phyloP scores from a whole-genome alignment of 2,888 invertebrate species.

The Melanostoma mellinum region DNA sequence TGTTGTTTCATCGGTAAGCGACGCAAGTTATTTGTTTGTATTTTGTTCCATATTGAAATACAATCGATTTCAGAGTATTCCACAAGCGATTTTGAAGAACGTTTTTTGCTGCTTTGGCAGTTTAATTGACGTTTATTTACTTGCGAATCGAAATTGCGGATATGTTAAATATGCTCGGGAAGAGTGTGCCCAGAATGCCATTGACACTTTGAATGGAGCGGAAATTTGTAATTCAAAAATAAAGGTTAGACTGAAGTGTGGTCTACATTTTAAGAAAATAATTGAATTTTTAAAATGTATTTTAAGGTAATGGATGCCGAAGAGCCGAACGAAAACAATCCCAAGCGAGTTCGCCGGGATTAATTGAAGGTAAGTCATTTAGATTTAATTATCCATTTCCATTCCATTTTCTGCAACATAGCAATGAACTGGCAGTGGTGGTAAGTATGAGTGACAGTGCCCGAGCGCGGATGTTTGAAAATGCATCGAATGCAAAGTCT shows the following conservation, averaged over 20 bases:
- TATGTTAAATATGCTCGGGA: slow-evolving; percentile 93
- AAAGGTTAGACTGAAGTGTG: slow-evolving; percentile 75
- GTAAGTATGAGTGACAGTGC: slow-evolving; percentile 58
- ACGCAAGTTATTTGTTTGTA: background rate
- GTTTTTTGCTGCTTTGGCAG: slow-evolving; percentile 95
- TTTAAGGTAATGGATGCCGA: slow-evolving; percentile 94
- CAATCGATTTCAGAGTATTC: slow-evolving; percentile 84
- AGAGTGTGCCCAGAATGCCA: slow-evolving; percentile 85
- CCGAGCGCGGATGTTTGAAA: background rate
- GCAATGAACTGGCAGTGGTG: slow-evolving; percentile 19
- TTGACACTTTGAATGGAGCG: slow-evolving; percentile 89
- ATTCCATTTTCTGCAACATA: slow-evolving; percentile 32
- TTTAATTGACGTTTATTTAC: slow-evolving; percentile 93
- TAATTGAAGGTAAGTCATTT: too few species aligned
- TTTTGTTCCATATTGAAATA: slow-evolving; percentile 8
- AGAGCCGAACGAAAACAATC: slow-evolving; percentile 82
- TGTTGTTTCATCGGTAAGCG: slow-evolving; percentile 81
- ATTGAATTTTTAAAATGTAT: background rate
- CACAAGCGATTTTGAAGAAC: slow-evolving; percentile 91
- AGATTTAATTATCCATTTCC: too few species aligned
- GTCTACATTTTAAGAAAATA: background rate
- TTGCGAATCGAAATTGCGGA: slow-evolving; percentile 95
- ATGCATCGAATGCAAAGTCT: background rate
- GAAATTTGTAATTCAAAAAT: slow-evolving; percentile 93
- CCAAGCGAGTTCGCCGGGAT: too few species aligned